Base-by-base conservation (phyloP, 92 coral and sea anemone genomes). In the Diadumene lineata region DNA sequence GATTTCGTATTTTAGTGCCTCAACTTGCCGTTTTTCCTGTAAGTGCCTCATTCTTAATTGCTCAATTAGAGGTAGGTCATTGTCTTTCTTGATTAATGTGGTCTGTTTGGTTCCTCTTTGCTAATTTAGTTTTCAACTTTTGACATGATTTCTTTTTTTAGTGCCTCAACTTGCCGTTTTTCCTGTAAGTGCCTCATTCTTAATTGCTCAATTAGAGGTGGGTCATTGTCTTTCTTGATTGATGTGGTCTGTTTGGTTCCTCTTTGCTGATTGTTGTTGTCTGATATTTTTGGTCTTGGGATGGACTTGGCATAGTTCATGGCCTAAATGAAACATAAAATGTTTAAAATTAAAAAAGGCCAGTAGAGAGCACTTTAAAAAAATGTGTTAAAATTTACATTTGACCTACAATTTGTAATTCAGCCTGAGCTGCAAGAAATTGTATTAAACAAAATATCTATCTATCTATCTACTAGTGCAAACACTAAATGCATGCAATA, bases 171-270 rank as follows among this genome's bases (percentile, higher is more conserved):
- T 72, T 92, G 92, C 56, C 79, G 60, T 56, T 85, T 94, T 76
- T 94, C 98, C 60, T 92, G 81, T 44, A 92, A 92, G 74, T 94
- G 98, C 76, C 98, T 84, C 88, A 85, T 72, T 68, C 82, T 87
- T 56, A 94, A 67, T 17, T 91, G 55, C 38, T 89, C 97, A n/a
- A 92, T 79, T 21, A 94, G 75, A 1, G 98, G 81, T 34, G 84
- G 64, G 0, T 85, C 82, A 25, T 72, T 60, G 13, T 69, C 81
- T n/a, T n/a, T n/a, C n/a, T n/a, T n/a, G n/a, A n/a, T n/a, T n/a
- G n/a, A n/a, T n/a, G n/a, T n/a, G 13, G 44, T 56, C 21, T 31
- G 65, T 15, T 18, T 56, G 33, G 66, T 60, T 26, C 64, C 56
- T 18, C 67, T 64, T 43, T 30, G 46, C 7, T 73, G 78, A 10